Base-by-base conservation (phyloP, 2,797 vertebrate species). In the Morus bassanus region DNA sequence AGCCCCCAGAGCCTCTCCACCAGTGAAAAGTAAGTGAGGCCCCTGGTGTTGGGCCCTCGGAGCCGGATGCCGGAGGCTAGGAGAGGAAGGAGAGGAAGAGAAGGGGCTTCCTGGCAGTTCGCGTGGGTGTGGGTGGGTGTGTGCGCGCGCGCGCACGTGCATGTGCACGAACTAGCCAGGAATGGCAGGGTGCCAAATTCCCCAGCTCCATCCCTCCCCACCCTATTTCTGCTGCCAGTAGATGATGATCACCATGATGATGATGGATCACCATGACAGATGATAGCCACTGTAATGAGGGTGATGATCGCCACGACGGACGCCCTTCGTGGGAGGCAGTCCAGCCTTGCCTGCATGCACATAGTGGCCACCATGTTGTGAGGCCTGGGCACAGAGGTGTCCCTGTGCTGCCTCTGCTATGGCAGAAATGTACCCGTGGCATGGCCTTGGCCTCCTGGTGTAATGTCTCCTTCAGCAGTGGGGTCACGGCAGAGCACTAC, bases 61-160 rank as follows among this genome's bases (percentile, higher is more conserved):
- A 61, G 22, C 16, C 0, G 2, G 37, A 25, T 41, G 70, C 19
- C 1, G 0, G 21, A 33, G 65, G 33, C 28, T 39, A 27, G 53
- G 41, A 43, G 65, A 64, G 31, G 35, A 45, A 43, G 31, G 30
- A 41, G 41, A 51, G 39, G 45, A 77, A 45, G 24, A 53, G 37
- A 63, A 65, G 14, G 24, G 28, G 35, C 21, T 86, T 72, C 37
- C 37, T 79, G 74, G 25, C 21, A 74, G 25, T 27, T 33, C 2
- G 17, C 16, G 16, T 18, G 28, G 13, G 28, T 21, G 53, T 56
- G 54, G 5, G 0, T 25, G 25, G 28, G 13, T 8, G 18, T 19
- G 18, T 45, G 17, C 18, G 43, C 43, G 9, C 17, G 17, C 25
- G 8, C 9, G 24, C 11, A 18, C 14, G 23, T 7, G 7, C 9